Evolutionary conservation across 2,888 invertebrate species (phyloP).

Genomic region (Caenorhabditis sp.): DNA sequence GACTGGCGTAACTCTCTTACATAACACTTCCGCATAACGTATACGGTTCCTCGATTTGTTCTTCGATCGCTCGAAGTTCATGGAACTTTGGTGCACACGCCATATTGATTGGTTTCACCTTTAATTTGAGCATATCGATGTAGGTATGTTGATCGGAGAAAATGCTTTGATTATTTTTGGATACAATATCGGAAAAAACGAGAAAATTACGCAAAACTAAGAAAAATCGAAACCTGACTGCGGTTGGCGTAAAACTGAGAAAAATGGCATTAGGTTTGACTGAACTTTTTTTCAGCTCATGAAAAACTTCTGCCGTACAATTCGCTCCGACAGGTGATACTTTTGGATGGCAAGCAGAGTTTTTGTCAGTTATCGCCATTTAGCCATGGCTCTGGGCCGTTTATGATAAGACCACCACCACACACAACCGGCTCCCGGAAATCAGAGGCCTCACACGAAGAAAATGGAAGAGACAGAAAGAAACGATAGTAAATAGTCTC

Average conservation of each 20-base stretch:
- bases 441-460: neutral
- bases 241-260: neutral
- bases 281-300: slow-evolving; percentile 3
- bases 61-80: neutral
- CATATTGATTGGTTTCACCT: neutral
- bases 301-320: neutral
- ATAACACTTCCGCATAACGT: neutral
- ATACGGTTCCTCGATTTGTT: neutral
- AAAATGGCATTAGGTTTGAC: slow-evolving; percentile 10
- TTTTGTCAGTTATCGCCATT: neutral
- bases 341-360: neutral
- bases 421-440: neutral
- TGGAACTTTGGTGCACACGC: neutral
- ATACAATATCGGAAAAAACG: too few species aligned
- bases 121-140: too few species aligned
- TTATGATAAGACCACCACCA: neutral
- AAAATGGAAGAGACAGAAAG: neutral
- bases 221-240: too few species aligned
- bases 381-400: neutral
- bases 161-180: too few species aligned
- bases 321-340: neutral
- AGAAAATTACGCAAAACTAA: neutral
- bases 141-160: too few species aligned
- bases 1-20: neutral
- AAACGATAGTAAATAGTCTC: neutral